These are phyloP conservation scores for Drosophila fulvimacula DNA, from an alignment of 2,888 invertebrate genomes.

Conservation along the genomic window DNA sequence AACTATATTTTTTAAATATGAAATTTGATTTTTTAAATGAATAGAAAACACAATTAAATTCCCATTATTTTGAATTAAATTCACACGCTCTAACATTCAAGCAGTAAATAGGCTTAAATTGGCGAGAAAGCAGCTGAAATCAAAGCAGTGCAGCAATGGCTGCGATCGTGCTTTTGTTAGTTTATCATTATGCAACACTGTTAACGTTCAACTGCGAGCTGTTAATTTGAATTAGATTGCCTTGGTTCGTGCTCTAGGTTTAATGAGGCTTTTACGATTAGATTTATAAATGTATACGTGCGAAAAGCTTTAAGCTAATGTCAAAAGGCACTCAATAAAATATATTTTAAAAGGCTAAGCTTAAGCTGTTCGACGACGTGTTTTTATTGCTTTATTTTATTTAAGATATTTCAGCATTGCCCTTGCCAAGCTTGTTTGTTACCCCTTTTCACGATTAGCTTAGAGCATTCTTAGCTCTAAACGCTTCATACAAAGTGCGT, in stretches of 20 bases:
- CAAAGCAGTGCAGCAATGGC: neutral
- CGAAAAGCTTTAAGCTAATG: neutral
- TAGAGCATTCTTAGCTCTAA: constrained; percentile 2
- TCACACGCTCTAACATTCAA: neutral
- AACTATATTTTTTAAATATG: neutral
- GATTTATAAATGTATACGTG: neutral
- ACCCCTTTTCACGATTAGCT: constrained; percentile 3
- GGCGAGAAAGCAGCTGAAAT: neutral
- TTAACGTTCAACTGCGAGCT: neutral
- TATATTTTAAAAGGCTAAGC: neutral
- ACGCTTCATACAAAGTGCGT: constrained; percentile 31
- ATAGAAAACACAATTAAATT: neutral
- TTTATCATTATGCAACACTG: neutral
- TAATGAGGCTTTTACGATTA: neutral
- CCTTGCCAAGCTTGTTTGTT: neutral
- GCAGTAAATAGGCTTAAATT: neutral
- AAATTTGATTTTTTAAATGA: neutral
- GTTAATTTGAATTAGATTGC: constrained; percentile 1
- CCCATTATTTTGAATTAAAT: neutral
- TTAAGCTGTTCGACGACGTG: neutral
- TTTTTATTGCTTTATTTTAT: neutral
- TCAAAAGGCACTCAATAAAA: neutral
- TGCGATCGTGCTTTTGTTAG: neutral
- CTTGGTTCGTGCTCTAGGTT: neutral
- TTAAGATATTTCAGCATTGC: too few relatives aligned